A percentile compares a stretch with the other conserved stretches of the same genome.
Conservation (phyloP, 2,113 vertebrate genomes). For the Varanus komodoensis region DNA sequence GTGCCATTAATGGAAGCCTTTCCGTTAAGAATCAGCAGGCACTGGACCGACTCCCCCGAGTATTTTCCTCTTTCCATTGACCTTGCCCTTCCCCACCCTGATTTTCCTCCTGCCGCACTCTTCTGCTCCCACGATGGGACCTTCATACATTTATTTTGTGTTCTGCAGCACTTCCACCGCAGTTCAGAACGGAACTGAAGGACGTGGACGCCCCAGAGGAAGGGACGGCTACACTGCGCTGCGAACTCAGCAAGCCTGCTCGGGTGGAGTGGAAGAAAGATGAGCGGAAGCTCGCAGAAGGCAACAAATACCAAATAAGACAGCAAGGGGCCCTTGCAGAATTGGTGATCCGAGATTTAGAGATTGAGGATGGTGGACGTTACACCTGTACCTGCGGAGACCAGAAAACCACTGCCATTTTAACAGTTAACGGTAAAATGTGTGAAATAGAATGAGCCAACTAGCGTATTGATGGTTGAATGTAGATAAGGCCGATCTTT, state of each 20-base stretch:
- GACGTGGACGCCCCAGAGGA: constrained; percentile 29
- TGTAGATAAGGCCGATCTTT: not conserved
- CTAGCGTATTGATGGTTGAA: not conserved
- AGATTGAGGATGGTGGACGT: constrained; percentile 76
- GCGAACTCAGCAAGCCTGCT: constrained; percentile 59
- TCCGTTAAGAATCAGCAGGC: not conserved
- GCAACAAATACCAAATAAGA: constrained; percentile 73
- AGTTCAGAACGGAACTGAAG: constrained; percentile 40
- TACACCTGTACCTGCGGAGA: constrained; percentile 82
- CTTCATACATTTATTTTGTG: not conserved
- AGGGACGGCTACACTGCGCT: constrained; percentile 49
- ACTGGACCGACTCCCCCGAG: not conserved
- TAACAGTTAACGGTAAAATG: constrained; percentile 86
- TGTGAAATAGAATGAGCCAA: not conserved
- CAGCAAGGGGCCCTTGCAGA: constrained; percentile 64
- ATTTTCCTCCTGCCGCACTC: too few relatives aligned
- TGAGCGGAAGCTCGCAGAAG: constrained; percentile 33
- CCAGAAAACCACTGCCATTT: constrained; percentile 78
- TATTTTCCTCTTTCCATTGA: not conserved
- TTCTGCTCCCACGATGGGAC: not conserved
- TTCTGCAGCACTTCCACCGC: constrained; percentile 26
- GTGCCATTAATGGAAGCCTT: not conserved
- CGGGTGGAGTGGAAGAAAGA: constrained; percentile 76
- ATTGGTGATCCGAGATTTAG: constrained; percentile 72
- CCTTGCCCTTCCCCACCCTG: not conserved